Conservation (phyloP, 2,888 invertebrate species). For the Calameuta filiformis region DNA sequence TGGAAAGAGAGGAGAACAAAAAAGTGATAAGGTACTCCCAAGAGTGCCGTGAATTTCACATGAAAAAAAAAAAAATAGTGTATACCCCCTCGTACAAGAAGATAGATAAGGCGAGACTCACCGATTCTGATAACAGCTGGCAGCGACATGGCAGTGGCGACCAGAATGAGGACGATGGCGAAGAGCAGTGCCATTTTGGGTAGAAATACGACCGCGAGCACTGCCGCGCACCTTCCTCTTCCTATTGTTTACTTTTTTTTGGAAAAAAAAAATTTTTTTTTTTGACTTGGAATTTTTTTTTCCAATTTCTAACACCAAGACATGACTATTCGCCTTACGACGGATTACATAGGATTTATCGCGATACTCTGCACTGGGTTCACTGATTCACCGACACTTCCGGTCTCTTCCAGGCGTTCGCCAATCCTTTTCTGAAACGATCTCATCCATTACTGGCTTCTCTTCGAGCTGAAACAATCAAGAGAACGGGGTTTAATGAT, state of each 20-base stretch:
- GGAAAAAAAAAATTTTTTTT: background rate
- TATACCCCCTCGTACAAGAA: background rate
- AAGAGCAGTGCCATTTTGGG: slow-evolving; percentile 62
- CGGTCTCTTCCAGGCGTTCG: background rate
- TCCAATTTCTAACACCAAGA: background rate
- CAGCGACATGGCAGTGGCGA: slow-evolving; percentile 63
- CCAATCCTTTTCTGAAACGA: background rate
- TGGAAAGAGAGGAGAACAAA: background rate
- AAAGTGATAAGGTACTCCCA: background rate
- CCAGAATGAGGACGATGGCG: slow-evolving; percentile 61
- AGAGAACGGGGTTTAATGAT: background rate
- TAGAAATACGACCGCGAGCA: slow-evolving; percentile 9
- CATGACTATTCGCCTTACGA: background rate
- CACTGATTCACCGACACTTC: background rate
- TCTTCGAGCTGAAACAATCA: background rate
- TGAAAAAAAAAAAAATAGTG: background rate
- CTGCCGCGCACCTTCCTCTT: background rate
- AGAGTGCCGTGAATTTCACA: background rate
- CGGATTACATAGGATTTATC: background rate
- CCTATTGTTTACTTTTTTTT: background rate
- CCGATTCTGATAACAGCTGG: slow-evolving; percentile 65
- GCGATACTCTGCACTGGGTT: background rate
- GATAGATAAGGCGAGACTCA: slow-evolving; percentile 37
- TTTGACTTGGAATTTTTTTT: background rate
- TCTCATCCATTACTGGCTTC: background rate